Percentiles rank a stretch among this genome's conserved stretches.
Conservation (phyloP, 2,797 vertebrate genomes). For the Typhlichthys eigenmanni region DNA sequence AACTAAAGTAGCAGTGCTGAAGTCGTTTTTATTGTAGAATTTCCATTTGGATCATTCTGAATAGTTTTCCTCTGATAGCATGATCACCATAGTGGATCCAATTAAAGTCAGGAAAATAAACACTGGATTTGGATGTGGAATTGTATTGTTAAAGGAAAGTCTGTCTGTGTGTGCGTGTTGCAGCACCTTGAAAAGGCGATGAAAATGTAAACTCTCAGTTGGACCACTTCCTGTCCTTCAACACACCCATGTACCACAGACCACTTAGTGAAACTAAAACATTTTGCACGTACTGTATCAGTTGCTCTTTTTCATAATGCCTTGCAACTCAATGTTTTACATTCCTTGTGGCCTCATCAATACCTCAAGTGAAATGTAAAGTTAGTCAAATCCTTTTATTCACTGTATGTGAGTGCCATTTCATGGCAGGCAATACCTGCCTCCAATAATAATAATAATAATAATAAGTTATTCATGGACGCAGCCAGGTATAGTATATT, state of each 20-base stretch:
- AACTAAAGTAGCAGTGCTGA: constrained; percentile 25
- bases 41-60: constrained; percentile 50
- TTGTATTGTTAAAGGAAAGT: constrained; percentile 55
- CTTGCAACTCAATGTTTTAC: constrained; percentile 5
- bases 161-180: constrained; percentile 52
- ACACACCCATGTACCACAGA: constrained; percentile 54
- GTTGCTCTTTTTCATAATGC: constrained; percentile 8
- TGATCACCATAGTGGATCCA: constrained; percentile 48
- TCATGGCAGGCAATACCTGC: constrained; percentile 42
- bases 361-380: background rate
- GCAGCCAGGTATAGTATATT: too few species aligned
- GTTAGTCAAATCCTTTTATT: constrained; percentile 64
- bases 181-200: constrained; percentile 59
- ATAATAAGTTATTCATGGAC: too few species aligned
- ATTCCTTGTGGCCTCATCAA: constrained; percentile 20
- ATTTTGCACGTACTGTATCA: constrained; percentile 21
- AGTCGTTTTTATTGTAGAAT: constrained; percentile 55
- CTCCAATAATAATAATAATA: too few species aligned
- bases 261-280: constrained; percentile 47
- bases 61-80: constrained; percentile 55
- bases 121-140: constrained; percentile 25
- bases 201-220: constrained; percentile 72
- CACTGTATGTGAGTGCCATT: constrained; percentile 64
- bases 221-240: constrained; percentile 49
- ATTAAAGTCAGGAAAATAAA: constrained; percentile 65